A percentile compares a stretch with the other conserved stretches of the same genome.
These are phyloP conservation scores for Catonia carolina DNA, from an alignment of 2,888 invertebrate genomes.

Conservation along the genomic window DNA sequence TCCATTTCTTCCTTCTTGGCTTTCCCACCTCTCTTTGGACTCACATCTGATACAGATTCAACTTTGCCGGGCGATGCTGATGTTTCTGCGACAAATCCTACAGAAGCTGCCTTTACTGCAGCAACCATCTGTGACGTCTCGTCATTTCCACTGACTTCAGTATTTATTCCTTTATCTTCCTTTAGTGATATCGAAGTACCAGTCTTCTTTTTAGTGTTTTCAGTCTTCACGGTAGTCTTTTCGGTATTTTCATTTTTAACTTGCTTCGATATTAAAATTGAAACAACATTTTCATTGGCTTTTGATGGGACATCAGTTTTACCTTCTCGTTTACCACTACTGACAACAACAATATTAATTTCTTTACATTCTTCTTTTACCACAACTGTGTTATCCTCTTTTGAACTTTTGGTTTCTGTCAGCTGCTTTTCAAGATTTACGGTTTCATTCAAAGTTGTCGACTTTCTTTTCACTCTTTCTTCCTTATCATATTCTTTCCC, in stretches of 20 bases:
- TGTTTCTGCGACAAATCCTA: conserved; percentile 16
- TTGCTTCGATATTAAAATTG: neutral
- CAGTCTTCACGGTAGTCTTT: no score
- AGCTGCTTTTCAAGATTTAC: neutral
- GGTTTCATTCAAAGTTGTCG: no score
- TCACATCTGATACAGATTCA: neutral
- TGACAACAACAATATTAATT: conserved; percentile 1
- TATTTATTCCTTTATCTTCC: conserved; percentile 8
- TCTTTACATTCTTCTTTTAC: neutral
- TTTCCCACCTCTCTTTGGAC: neutral
- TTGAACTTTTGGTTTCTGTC: conserved; percentile 1
- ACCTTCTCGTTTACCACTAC: neutral
- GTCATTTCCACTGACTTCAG: conserved; percentile 9
- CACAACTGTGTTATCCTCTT: neutral
- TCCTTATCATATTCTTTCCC: neutral
- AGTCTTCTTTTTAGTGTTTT: neutral
- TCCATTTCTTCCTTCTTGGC: neutral
- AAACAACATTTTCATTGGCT: conserved; percentile 8
- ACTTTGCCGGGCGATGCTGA: no score
- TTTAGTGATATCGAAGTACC: neutral
- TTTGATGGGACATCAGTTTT: conserved; percentile 2
- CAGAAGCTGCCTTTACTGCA: conserved; percentile 27
- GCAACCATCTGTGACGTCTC: conserved; percentile 27
- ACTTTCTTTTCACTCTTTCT: no score
- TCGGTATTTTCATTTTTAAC: no score